A percentile compares a stretch with the other conserved stretches of the same genome.
Conservation (phyloP, 1,140 invertebrate genomes). For the Drosophila micromelanica region DNA sequence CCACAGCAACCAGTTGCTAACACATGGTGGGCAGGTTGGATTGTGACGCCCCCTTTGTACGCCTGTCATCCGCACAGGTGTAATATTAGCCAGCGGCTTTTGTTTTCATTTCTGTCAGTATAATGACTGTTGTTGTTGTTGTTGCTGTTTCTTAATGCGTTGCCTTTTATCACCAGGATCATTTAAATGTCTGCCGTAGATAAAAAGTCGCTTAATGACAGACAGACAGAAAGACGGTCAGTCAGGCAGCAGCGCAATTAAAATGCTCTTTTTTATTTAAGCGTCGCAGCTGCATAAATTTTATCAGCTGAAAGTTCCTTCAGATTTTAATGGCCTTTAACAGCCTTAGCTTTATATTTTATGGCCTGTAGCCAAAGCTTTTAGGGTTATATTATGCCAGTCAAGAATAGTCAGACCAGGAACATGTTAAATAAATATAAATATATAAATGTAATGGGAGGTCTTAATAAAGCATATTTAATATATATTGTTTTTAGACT, state of each 20-base stretch:
- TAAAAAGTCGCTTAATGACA: slow-evolving; percentile 70
- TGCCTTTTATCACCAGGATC: slow-evolving; percentile 60
- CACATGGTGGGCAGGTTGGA: background rate
- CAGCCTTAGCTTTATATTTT: slow-evolving; percentile 10
- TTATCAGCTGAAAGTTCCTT: slow-evolving; percentile 44
- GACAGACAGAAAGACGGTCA: background rate
- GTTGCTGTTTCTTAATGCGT: slow-evolving; percentile 34
- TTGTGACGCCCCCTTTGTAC: slow-evolving; percentile 4
- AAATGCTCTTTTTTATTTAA: slow-evolving; percentile 42
- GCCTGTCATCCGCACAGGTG: slow-evolving; percentile 54
- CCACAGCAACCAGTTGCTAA: slow-evolving; percentile 1
- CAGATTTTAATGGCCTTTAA: slow-evolving; percentile 45
- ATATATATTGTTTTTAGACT: no score
- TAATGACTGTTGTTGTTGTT: slow-evolving; percentile 24
- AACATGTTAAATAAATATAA: background rate
- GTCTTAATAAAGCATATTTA: background rate
- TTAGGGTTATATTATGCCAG: slow-evolving; percentile 18
- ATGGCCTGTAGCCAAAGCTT: slow-evolving; percentile 11
- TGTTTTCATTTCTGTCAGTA: slow-evolving; percentile 55
- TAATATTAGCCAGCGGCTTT: slow-evolving; percentile 71
- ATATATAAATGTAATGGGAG: background rate
- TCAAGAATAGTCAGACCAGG: background rate
- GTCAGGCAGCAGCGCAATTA: slow-evolving; percentile 45
- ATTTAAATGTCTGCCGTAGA: slow-evolving; percentile 59
- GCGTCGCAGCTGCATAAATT: slow-evolving; percentile 50